Evolutionary conservation across 2,888 invertebrate species (phyloP).

Genomic region (Euphydryas editha): DNA sequence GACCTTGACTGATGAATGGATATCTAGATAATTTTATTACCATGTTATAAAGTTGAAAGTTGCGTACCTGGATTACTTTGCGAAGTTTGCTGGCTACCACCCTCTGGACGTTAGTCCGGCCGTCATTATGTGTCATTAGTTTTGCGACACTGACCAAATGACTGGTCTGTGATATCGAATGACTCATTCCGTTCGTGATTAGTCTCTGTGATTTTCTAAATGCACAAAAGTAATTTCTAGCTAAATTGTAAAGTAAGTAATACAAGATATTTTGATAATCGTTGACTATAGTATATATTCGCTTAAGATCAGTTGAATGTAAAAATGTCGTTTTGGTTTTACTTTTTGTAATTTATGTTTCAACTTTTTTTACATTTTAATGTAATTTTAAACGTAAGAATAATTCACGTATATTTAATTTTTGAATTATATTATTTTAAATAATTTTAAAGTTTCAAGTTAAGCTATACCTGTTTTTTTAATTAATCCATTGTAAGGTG

Average conservation of each 20-base stretch:
- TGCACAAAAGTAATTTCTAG: conserved; percentile 46
- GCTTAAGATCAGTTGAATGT: no score
- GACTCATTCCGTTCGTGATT: conserved; percentile 79
- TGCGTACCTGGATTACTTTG: conserved; percentile 44
- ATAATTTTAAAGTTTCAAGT: conserved; percentile 1
- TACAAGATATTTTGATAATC: conserved; percentile 20
- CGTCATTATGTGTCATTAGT: conserved; percentile 83
- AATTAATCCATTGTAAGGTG: conserved; percentile 42
- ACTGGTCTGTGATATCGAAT: conserved; percentile 80
- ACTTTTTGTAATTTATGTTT: background rate
- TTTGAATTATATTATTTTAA: background rate
- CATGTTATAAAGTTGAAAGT: conserved; percentile 55
- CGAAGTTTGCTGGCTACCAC: conserved; percentile 49
- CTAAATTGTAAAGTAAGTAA: conserved; percentile 28
- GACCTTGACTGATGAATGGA: conserved; percentile 71
- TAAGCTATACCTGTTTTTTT: conserved; percentile 18
- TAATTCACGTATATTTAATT: no score
- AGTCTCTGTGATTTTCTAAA: conserved; percentile 72
- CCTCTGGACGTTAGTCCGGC: conserved; percentile 68
- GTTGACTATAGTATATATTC: background rate
- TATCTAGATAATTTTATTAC: conserved; percentile 43
- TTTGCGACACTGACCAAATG: conserved; percentile 84
- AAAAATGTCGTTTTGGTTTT: background rate
- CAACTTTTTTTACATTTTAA: background rate
- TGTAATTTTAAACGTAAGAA: no score